A percentile compares a stretch with the other conserved stretches of the same genome.
Conservation (phyloP, 2,113 vertebrate genomes). For the Gavia stellata region DNA sequence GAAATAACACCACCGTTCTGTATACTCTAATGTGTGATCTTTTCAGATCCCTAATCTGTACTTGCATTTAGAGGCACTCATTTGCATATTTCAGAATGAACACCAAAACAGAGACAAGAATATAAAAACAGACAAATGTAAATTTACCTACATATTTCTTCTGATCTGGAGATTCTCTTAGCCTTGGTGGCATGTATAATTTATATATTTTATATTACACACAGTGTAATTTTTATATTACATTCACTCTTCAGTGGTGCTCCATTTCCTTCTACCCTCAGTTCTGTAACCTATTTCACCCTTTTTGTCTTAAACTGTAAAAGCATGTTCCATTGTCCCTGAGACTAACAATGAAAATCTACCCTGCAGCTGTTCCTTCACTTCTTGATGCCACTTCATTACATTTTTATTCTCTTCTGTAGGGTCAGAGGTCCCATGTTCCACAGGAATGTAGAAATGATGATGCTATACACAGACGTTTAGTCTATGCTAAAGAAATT, state of each 20-base stretch:
- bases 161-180: not conserved
- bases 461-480: not conserved
- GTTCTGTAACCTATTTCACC: not conserved
- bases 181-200: not conserved
- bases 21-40: not conserved
- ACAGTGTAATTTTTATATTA: not conserved
- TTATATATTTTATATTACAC: not conserved
- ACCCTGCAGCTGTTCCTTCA: not conserved
- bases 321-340: not conserved
- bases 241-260: not conserved
- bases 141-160: not conserved
- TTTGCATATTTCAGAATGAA: not conserved
- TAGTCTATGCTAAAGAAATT: not conserved
- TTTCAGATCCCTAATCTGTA: not conserved
- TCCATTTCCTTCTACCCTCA: not conserved
- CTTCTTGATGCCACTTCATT: not conserved
- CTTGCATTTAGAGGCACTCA: not conserved
- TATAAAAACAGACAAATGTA: not conserved
- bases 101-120: not conserved
- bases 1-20: not conserved
- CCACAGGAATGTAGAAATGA: not conserved
- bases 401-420: not conserved
- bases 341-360: not conserved
- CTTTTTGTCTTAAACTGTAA: not conserved
- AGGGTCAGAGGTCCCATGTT: not conserved